Percentiles rank a stretch among this genome's conserved stretches.
Evolutionary conservation across 2,113 vertebrate species (phyloP).

Genomic region (Festucalex cinctus): DNA sequence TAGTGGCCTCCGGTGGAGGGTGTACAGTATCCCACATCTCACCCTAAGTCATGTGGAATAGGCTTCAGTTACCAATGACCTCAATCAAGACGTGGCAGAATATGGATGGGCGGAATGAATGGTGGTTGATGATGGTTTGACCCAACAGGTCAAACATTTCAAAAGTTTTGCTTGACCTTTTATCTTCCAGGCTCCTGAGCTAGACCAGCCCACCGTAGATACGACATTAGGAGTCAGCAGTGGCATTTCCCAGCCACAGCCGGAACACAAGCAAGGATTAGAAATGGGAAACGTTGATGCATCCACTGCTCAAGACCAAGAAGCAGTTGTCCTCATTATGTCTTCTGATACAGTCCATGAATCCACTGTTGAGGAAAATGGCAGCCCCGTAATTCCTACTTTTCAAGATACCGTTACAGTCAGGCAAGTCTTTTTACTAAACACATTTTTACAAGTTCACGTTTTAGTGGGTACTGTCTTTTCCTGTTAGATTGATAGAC

Average conservation of each 20-base stretch:
- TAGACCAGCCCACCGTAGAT: constrained; percentile 36
- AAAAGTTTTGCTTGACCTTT: constrained; percentile 18
- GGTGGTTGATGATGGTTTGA: too few relatives aligned
- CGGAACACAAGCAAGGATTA: constrained; percentile 25
- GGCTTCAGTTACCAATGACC: not conserved
- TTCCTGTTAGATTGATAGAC: not conserved
- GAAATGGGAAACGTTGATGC: constrained; percentile 56
- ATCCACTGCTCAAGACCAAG: constrained; percentile 59
- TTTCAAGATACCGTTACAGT: constrained; percentile 70
- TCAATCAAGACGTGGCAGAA: not conserved
- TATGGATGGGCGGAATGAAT: not conserved
- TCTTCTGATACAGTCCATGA: constrained; percentile 7
- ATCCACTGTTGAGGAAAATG: constrained; percentile 51
- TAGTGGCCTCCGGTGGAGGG: too few relatives aligned
- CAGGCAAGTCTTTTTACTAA: constrained; percentile 65
- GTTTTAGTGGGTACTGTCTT: not conserved
- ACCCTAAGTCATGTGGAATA: not conserved
- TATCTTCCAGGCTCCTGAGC: constrained; percentile 64
- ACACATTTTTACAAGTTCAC: not conserved
- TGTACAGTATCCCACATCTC: too few relatives aligned
- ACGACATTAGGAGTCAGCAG: constrained; percentile 18
- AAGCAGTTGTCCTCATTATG: constrained; percentile 39
- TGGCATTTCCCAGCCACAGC: constrained; percentile 8
- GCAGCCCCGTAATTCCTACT: constrained; percentile 71
- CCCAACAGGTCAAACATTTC: not conserved